A percentile compares a stretch with the other conserved stretches of the same genome.
Conservation (phyloP, 2,113 vertebrate species). For the Hemiscyllium ocellatum region DNA sequence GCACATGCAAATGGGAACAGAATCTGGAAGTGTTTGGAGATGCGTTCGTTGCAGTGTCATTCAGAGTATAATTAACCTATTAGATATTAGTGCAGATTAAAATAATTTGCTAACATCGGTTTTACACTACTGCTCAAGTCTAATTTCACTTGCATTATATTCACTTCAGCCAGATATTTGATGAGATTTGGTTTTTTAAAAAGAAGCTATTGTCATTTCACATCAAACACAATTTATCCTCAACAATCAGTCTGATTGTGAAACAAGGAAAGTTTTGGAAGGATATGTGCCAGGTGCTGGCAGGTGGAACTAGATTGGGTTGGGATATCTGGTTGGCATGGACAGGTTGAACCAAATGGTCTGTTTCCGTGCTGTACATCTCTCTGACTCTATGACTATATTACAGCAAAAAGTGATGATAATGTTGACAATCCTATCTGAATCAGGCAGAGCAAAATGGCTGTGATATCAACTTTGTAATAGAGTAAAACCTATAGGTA, state of each 20-base stretch:
- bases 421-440: background rate
- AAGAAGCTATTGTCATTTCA: background rate
- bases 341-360: no score
- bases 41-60: background rate
- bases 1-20: background rate
- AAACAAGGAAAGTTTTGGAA: background rate
- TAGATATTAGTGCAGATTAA: background rate
- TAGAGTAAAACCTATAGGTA: background rate
- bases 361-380: no score
- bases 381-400: no score
- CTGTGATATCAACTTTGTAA: background rate
- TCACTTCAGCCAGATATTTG: background rate
- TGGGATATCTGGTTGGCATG: no score
- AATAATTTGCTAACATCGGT: background rate
- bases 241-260: background rate
- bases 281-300: no score
- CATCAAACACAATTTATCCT: background rate
- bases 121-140: background rate
- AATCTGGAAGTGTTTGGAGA: background rate
- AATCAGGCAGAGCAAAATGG: background rate
- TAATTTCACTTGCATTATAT: background rate
- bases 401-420: background rate
- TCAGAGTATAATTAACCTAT: background rate
- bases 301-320: no score
- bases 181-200: background rate